These are phyloP conservation scores for Palythoa grandis DNA, from an alignment of 92 coral and sea anemone genomes.

Conservation along the genomic window DNA sequence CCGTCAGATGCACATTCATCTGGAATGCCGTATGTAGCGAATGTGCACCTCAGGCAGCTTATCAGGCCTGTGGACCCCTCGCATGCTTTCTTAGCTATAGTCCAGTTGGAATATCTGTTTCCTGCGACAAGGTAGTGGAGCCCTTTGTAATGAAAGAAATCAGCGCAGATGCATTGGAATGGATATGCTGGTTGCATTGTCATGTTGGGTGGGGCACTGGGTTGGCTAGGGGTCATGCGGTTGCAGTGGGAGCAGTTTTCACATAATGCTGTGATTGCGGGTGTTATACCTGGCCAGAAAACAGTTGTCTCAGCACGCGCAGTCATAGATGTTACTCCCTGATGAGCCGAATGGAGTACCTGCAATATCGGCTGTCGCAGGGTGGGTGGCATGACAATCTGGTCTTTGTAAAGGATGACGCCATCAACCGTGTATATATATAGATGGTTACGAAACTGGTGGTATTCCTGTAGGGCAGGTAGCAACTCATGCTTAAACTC, in stretches of 20 bases:
- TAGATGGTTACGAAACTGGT: constrained; percentile 58
- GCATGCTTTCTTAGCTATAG: constrained; percentile 58
- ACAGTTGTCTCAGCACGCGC: constrained; percentile 56
- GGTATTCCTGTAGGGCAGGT: constrained; percentile 52
- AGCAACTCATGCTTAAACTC: constrained; percentile 49
- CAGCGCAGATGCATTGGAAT: constrained; percentile 71
- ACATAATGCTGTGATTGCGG: constrained; percentile 46
- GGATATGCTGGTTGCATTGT: constrained; percentile 63
- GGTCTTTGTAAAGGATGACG: constrained; percentile 49
- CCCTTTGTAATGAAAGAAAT: constrained; percentile 72
- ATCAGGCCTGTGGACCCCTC: constrained; percentile 71
- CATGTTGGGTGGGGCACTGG: constrained; percentile 60
- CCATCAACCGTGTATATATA: constrained; percentile 42
- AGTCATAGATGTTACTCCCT: constrained; percentile 66
- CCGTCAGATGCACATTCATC: constrained; percentile 66
- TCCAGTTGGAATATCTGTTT: constrained; percentile 79
- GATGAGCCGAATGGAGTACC: constrained; percentile 59
- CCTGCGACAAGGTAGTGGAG: constrained; percentile 70
- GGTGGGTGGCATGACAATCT: constrained; percentile 59
- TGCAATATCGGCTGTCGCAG: constrained; percentile 45
- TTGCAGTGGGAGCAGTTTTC: constrained; percentile 62
- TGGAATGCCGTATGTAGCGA: constrained; percentile 74
- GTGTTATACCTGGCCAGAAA: constrained; percentile 63
- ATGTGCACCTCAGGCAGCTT: constrained; percentile 51
- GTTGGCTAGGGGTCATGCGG: constrained; percentile 53